phyloP scores from a whole-genome alignment of 2,888 invertebrate species.

The Thyatira batis region DNA sequence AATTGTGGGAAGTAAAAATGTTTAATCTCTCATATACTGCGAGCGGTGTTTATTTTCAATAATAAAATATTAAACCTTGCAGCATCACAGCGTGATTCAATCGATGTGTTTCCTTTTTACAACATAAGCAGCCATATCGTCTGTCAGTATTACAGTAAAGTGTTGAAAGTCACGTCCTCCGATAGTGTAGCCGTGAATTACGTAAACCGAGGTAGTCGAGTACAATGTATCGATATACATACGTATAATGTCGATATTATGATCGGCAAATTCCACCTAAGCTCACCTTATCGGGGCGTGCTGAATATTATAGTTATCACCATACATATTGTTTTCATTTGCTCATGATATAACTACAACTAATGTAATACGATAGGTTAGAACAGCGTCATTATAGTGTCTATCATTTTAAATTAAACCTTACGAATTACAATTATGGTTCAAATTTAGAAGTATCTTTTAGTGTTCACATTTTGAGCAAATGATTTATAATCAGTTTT shows the following conservation, averaged over 20 bases:
- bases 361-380: not conserved
- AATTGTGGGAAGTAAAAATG: no score
- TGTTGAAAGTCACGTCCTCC: conserved; percentile 14
- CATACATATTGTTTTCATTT: not conserved
- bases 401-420: no score
- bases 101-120: conserved; percentile 4
- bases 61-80: not conserved
- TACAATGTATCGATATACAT: conserved; percentile 8
- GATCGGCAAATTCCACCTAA: not conserved
- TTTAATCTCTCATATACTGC: no score
- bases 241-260: not conserved
- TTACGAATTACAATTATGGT: no score
- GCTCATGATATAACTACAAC: not conserved
- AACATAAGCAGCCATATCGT: conserved; percentile 7
- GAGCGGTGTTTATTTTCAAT: no score
- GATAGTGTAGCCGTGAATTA: conserved; percentile 14
- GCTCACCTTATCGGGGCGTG: not conserved
- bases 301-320: not conserved
- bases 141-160: conserved; percentile 6
- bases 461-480: no score
- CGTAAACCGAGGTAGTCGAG: not conserved
- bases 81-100: not conserved
- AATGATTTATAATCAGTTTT: no score
- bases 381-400: not conserved
- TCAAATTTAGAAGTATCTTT: no score